phyloP scores from a whole-genome alignment of 1,140 invertebrate genomes.

The Pinna nobilis region DNA sequence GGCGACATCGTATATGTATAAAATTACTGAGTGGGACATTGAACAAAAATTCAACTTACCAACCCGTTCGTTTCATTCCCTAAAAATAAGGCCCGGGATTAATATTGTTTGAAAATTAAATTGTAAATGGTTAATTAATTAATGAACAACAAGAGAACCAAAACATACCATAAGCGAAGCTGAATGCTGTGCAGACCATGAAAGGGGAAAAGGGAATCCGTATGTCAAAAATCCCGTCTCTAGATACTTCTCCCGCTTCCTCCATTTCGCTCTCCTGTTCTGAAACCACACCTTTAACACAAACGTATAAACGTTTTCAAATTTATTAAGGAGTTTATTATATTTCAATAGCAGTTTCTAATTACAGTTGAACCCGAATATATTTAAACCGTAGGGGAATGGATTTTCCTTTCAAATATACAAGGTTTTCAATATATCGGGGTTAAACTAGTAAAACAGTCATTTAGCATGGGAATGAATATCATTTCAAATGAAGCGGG shows the following conservation, averaged over 20 bases:
- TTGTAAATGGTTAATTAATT: background rate
- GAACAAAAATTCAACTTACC: too few relatives aligned
- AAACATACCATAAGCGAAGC: constrained; percentile 11
- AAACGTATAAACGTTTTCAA: background rate
- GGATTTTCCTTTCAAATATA: too few relatives aligned
- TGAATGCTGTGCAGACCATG: constrained; percentile 19
- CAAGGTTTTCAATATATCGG: too few relatives aligned
- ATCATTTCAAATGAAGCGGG: background rate
- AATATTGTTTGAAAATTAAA: too few relatives aligned
- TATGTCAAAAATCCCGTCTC: constrained; percentile 14
- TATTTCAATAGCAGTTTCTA: too few relatives aligned
- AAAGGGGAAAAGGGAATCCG: constrained; percentile 32
- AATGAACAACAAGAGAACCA: background rate
- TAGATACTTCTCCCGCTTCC: constrained; percentile 87
- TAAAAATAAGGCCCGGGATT: too few relatives aligned
- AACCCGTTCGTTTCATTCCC: too few relatives aligned
- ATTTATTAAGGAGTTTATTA: background rate
- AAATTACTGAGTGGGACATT: too few relatives aligned
- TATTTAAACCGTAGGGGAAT: too few relatives aligned
- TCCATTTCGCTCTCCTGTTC: constrained; percentile 94
- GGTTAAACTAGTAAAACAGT: background rate
- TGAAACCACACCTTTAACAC: constrained; percentile 94
- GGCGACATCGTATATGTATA: too few relatives aligned
- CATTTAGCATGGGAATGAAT: background rate
- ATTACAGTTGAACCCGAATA: too few relatives aligned